Evolutionary conservation across 2,113 vertebrate species (phyloP).

Genomic region (Phyllopteryx taeniolatus): DNA sequence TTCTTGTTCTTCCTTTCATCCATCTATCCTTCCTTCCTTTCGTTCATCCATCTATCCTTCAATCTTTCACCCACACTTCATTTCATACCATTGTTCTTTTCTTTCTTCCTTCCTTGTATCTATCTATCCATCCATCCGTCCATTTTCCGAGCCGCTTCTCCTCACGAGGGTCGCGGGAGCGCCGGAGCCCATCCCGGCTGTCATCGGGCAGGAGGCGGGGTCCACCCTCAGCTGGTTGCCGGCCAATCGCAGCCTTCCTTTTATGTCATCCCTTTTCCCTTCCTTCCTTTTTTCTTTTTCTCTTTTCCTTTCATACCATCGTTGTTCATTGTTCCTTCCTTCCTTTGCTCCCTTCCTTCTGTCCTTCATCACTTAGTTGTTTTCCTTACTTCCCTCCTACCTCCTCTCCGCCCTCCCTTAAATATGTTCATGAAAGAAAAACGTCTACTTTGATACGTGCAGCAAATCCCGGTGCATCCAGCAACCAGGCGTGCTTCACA

Average conservation of each 20-base stretch:
- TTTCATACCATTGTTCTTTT: not conserved
- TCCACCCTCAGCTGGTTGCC: too few relatives aligned
- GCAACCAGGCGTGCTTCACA: constrained; percentile 28
- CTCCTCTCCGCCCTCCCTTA: not conserved
- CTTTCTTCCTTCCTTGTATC: not conserved
- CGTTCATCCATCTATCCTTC: not conserved
- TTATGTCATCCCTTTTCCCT: not conserved
- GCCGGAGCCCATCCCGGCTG: too few relatives aligned
- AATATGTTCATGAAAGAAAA: too few relatives aligned
- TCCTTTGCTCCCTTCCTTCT: not conserved
- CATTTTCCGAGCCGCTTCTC: too few relatives aligned
- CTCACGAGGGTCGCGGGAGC: too few relatives aligned
- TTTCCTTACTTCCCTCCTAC: not conserved
- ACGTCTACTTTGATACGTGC: too few relatives aligned
- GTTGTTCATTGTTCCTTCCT: not conserved
- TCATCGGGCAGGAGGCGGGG: too few relatives aligned
- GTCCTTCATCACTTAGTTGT: not conserved
- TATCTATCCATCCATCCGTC: too few relatives aligned
- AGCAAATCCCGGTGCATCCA: constrained; percentile 19
- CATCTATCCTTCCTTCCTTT: not conserved
- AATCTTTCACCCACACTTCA: not conserved
- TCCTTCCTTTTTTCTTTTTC: not conserved
- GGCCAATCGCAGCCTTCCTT: not conserved
- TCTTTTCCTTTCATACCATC: not conserved
- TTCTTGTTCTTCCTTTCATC: not conserved